Conservation (phyloP, 2,888 invertebrate genomes). For the Eumacrocentrus americanus region DNA sequence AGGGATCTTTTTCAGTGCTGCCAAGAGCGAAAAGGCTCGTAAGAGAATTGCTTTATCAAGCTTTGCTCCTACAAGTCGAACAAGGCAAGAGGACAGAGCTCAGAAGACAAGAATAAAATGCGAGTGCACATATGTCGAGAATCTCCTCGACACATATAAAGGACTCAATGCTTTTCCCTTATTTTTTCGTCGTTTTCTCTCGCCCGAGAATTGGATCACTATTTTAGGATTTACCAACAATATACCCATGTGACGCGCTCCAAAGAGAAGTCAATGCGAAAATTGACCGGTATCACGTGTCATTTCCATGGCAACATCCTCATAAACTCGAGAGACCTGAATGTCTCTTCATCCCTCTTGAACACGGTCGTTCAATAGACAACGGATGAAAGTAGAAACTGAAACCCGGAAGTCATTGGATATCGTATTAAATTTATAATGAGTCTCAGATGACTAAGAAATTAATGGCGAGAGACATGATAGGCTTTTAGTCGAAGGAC, state of each 20-base stretch:
- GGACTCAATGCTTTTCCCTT: conserved; percentile 21
- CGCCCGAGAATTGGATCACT: neutral
- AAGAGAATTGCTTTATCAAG: conserved; percentile 30
- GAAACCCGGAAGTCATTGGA: neutral
- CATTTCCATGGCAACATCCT: neutral
- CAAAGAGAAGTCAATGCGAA: neutral
- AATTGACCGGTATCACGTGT: neutral
- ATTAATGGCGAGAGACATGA: neutral
- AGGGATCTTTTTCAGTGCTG: neutral
- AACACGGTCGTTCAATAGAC: too few species aligned
- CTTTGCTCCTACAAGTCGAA: conserved; percentile 6
- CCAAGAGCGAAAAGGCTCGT: conserved; percentile 8
- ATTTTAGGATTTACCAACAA: neutral
- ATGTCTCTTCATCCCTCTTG: too few species aligned
- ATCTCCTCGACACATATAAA: conserved; percentile 17
- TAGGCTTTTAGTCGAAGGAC: too few species aligned
- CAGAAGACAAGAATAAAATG: neutral
- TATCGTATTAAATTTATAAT: neutral
- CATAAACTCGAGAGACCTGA: conserved; percentile 30
- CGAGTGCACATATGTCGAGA: neutral
- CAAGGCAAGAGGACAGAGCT: neutral
- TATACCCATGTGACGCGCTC: neutral
- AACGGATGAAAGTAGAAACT: neutral
- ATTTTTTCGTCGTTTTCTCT: too few species aligned
- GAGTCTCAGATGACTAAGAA: neutral